These are phyloP conservation scores for Stenopsyche tienmushanensis DNA, from an alignment of 1,140 invertebrate genomes.

Conservation along the genomic window DNA sequence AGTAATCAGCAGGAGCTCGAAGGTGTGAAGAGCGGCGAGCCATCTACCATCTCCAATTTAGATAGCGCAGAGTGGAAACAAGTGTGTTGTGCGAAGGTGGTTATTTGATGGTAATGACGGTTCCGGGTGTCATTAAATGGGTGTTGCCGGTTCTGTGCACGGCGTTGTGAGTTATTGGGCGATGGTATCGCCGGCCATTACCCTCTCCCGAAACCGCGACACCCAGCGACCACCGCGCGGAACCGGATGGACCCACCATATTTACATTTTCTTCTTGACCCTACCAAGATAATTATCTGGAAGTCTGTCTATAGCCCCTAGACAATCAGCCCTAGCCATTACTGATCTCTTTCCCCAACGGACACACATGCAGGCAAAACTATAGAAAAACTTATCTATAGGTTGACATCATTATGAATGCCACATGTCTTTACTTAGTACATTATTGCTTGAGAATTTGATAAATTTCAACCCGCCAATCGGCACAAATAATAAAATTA, in stretches of 20 bases:
- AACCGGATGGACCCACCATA: slow-evolving; percentile 9
- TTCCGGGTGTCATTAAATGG: slow-evolving; percentile 13
- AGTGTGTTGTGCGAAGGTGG: not conserved
- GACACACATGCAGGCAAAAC: no score
- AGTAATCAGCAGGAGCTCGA: no score
- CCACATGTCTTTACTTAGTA: no score
- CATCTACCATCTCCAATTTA: not conserved
- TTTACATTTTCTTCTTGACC: slow-evolving; percentile 8
- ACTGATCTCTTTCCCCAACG: no score
- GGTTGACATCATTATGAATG: no score
- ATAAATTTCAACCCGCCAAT: no score
- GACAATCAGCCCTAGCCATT: no score
- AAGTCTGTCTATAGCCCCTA: not conserved
- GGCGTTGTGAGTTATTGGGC: slow-evolving; percentile 4
- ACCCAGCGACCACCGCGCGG: not conserved
- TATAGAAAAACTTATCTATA: no score
- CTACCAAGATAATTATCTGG: not conserved
- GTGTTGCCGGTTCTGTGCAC: not conserved
- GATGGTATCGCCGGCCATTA: slow-evolving; percentile 8
- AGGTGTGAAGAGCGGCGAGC: no score
- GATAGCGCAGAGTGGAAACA: not conserved
- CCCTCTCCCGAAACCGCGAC: not conserved
- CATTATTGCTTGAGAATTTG: no score
- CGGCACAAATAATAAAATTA: no score
- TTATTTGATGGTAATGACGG: slow-evolving; percentile 1